Evolutionary conservation across 2,888 invertebrate species (phyloP), one percentile per base, ranked within the genome.

Genomic region (Drosophila monieri): DNA sequence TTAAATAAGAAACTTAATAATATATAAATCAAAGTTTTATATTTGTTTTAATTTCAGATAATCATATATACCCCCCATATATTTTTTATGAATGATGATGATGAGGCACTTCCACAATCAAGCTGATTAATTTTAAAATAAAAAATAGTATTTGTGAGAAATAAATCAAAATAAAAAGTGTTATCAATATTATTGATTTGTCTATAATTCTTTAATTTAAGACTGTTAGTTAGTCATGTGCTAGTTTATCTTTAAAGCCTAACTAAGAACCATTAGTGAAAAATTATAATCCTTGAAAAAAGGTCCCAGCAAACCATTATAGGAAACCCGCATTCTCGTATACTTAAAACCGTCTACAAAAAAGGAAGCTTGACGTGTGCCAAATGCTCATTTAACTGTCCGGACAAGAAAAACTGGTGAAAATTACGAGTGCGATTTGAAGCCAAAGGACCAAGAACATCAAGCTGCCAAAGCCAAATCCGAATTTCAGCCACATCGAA

Each of bases 321-420:
- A 15, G 25, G 9, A 47, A 51, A 10, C 14, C 18, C 37, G 18
- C 18, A 14, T 23, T 25, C 14, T 37, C 37, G 37, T 23, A 14
- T 37, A 21, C 39, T 25, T 32, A 5, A n/a, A 55, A 62, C 2
- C 10, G n/a, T 35, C 6, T 9, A 25, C 15, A 65, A 65, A 51
- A 61, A 51, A 43, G 61, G 6, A 25, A 54, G 8, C 51, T 49
- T 77, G 75, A 75, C 65, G 49, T 68, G 23, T 76, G 76, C 66
- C 73, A 85, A 72, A 77, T 78, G 71, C 72, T 76, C 75, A 87
- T 83, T 88, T 80, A 47, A 65, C 57, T 32, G 53, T 37, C 64
- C 49, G 60, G 47, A 58, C 44, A 48, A 30, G 39, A 72, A 71
- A 75, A 74, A 64, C 69, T 58, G 47, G 67, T 65, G 64, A 46